Percentiles rank a stretch among this genome's conserved stretches.
Conservation (phyloP, 2,888 invertebrate species). For the Synergus laeviventris region DNA sequence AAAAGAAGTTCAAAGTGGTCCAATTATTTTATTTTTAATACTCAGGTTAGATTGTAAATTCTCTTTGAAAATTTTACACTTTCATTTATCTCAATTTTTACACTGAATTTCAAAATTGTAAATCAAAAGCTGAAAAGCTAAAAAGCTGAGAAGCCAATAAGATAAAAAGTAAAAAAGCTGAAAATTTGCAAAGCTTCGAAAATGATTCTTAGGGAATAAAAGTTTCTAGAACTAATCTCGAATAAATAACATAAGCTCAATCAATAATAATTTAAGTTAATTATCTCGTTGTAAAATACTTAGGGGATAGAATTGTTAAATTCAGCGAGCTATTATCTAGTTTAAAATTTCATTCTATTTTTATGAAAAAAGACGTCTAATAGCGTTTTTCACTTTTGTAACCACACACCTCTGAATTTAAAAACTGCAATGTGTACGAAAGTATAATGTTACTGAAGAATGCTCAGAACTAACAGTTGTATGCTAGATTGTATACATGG, state of each 20-base stretch:
- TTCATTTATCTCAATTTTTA: background rate
- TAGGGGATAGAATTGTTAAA: background rate
- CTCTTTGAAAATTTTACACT: background rate
- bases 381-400: constrained; percentile 36
- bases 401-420: constrained; percentile 20
- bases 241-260: background rate
- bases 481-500: constrained; percentile 19
- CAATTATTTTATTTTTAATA: constrained; percentile 41
- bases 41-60: constrained; percentile 4
- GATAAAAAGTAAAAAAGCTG: background rate
- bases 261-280: background rate
- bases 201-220: background rate
- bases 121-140: background rate
- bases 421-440: constrained; percentile 1
- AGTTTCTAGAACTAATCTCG: background rate
- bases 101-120: background rate
- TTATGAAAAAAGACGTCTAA: background rate
- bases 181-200: background rate
- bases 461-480: constrained; percentile 33
- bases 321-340: background rate
- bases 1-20: background rate
- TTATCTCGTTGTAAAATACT: background rate
- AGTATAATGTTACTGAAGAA: constrained; percentile 23
- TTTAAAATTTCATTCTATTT: background rate
- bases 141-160: background rate